Evolutionary conservation across 2,888 invertebrate species (phyloP), one percentile per base, ranked within the genome.

Genomic region (Sinodicranocentrus sp.): DNA sequence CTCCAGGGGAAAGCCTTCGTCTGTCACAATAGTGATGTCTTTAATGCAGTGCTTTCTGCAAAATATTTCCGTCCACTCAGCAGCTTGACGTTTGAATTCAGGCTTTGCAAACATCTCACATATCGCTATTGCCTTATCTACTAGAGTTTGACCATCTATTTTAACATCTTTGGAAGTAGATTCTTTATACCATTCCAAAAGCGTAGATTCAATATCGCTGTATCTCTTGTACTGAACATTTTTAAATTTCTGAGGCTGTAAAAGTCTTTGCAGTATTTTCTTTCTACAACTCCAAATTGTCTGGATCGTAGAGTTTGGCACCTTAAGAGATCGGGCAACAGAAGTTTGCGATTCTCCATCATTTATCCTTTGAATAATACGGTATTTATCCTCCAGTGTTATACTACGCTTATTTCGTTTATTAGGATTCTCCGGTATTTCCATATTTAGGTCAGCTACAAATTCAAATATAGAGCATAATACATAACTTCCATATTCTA

Each of bases 361-460:
- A n/a, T 84, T 75, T 15, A 84, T 84, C 26, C 80, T 57, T 19
- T 68, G 5, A n/a, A 84, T 84, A 6, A 84, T 84, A 6, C 72
- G 76, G 0, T 76, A 57, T 48, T 82, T 84, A 44, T 84, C 84
- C n/a, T 75, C 54, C 0, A 84, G 44, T 33, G 68, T 72, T 2
- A 84, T 80, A 1, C 76, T 44, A 1, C 80, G 44, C 25, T 80
- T 13, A 26, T 80, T 54, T 44, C 84, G 44, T 44, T 77, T 80
- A 57, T 84, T 84, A 6, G 84, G 84, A 65, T 84, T 84, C 54
- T 84, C 84, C 1, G 68, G 71, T 5, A 84, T 80, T 57, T 84
- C 76, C 1, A 70, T 54, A 21, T 54, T 21, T 21, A 75, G 59
- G 1, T 72, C 72, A 5, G 57, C 77, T 68, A 19, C 5, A 57